Base-by-base conservation (phyloP, 2,113 vertebrate species). In the Cynocephalus volans region DNA sequence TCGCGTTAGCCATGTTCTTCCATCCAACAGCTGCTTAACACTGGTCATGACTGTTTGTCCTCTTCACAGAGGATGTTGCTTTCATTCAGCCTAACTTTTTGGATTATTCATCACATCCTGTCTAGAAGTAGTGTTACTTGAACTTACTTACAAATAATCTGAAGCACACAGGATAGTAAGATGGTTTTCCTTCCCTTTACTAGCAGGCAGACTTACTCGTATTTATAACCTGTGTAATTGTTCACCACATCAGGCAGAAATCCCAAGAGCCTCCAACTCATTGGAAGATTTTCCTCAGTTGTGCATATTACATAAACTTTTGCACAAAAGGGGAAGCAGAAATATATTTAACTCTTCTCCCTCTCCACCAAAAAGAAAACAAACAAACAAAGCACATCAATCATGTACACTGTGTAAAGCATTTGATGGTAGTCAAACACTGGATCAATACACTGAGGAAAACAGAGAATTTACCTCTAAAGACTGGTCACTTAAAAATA, bases 401-500 rank as follows among this genome's bases (percentile, higher is more conserved):
- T 67, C 50, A 50, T 33, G 1, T 69, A 73, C 19, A 81, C 33
- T n/a, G 23, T 60, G 48, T 69, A 80, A 94, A 83, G 52, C 11
- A 81, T 92, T 92, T 90, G 41, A 86, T 93, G 62, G 21, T 79
- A 94, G 76, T 52, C 83, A 96, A 98, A 87, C 36, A 77, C 33
- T 77, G 64, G 48, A 96, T 95, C 83, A 77, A 58, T 96, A 92
- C 87, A 95, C 65, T 31, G 45, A 97, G 65, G 69, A 83, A 96
- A 96, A 81, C 60, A 90, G 87, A 41, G 72, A 94, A 96, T 94
- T 96, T 96, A 90, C 83, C 93, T 96, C 75, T 79, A 93, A 88
- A 96, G 90, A 91, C 72, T 91, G 90, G 95, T 96, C 93, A 94
- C 65, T 96, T 97, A 98, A 98, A 97, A 97, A 96, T 93, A 96